Base-by-base conservation (phyloP, 30 jellyfish, hydroid and myxozoan species). In the Mastigias papua region DNA sequence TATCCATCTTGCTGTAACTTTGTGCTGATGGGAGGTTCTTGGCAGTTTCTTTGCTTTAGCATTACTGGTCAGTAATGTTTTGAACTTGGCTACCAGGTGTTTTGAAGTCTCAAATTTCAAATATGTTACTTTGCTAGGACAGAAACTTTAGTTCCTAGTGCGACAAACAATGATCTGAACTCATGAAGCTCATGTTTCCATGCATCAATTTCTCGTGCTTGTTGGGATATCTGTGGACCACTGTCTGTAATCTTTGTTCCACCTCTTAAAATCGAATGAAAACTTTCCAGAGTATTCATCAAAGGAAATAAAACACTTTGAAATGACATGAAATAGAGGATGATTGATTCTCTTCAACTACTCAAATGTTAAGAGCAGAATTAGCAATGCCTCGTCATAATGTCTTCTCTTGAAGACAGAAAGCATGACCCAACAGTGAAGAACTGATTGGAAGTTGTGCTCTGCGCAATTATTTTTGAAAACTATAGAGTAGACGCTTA, bases 341-440 rank as follows among this genome's bases (percentile, higher is more conserved):
- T 61, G 81, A 28, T 27, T 25, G 32, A 21, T 35, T 79, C 29
- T 34, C 7, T 42, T 42, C 13, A 15, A 4, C 7, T 42, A 42
- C 13, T 42, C 54, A 42, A 42, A 42, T 42, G 54, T 42, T 42
- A 15, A 4, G 54, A 42, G 54, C 54, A 42, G 54, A 42, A 42
- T 8, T 15, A 42, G 54, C 13, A 42, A 42, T 42, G 54, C 54
- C 13, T 42, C 13, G 7, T 42, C 54, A 42, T 42, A 42, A 15
- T 42, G 13, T 42, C 54, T 8, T 69, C 86, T 81, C 32, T 62
- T 81, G 64, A 64, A 81, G 42, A 65, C 73, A 65, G 82, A 81
- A 81, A 61, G n/a, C 82, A 82, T 82, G 69, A 82, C 77, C 92
- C 86, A 70, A 1, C 92, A 82, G 28, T n/a, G 58, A 26, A 30